Conservation (phyloP, 2,113 vertebrate species). For the Rhadina sibilatrix region DNA sequence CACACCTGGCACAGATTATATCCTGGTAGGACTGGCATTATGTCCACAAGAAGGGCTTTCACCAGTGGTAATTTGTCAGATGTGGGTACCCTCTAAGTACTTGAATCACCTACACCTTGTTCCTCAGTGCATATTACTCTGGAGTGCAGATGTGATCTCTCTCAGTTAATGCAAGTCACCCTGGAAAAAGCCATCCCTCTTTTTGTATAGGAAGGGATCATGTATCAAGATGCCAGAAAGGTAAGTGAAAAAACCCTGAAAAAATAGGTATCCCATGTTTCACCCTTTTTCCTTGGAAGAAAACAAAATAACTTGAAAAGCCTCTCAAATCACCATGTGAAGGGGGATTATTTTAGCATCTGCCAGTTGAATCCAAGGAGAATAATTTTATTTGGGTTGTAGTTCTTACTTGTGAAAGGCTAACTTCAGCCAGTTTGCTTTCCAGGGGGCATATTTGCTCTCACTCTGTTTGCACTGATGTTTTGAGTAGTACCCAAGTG, state of each 20-base stretch:
- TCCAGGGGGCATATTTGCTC: slow-evolving; percentile 12
- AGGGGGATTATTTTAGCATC: neutral
- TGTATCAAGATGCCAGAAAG: neutral
- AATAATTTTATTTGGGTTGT: neutral
- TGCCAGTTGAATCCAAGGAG: neutral
- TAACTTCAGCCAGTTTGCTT: neutral
- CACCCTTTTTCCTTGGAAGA: neutral
- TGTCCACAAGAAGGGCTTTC: neutral
- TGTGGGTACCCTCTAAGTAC: neutral
- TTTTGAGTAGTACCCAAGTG: slow-evolving; percentile 64
- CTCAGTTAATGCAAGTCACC: neutral
- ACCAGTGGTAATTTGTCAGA: neutral
- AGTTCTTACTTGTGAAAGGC: neutral
- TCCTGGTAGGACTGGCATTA: neutral
- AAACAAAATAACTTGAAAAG: neutral
- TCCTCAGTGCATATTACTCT: neutral
- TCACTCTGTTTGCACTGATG: neutral
- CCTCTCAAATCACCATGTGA: neutral
- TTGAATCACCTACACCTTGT: neutral
- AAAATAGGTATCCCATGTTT: neutral
- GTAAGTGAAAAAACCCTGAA: accelerated
- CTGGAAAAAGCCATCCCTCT: neutral
- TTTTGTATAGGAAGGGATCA: neutral
- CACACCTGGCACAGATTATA: neutral
- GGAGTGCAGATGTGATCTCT: neutral